Percentiles rank a stretch among this genome's conserved stretches.
These are phyloP conservation scores for Pseudoips prasinana DNA, from an alignment of 2,888 invertebrate genomes.

Conservation along the genomic window DNA sequence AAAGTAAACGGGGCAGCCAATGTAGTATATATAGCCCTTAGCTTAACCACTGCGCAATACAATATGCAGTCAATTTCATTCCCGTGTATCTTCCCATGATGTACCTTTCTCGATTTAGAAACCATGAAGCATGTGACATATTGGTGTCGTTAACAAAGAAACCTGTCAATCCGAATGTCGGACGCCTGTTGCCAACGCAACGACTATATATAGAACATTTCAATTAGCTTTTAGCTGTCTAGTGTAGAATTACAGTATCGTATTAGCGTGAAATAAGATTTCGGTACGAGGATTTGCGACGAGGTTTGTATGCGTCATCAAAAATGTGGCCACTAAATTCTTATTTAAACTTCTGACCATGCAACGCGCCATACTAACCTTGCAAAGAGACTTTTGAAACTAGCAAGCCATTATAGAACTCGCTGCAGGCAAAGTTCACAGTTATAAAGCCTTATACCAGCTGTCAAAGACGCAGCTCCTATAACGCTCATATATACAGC, in stretches of 20 bases:
- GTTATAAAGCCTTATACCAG: slow-evolving; percentile 19
- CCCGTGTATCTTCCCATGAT: slow-evolving; percentile 11
- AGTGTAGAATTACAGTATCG: slow-evolving; percentile 45
- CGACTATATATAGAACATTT: slow-evolving; percentile 52
- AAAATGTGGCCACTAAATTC: background rate
- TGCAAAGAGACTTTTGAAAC: slow-evolving; percentile 19
- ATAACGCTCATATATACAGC: slow-evolving; percentile 28
- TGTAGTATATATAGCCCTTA: too few species aligned
- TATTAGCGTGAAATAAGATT: slow-evolving; percentile 26
- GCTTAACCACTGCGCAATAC: too few species aligned
- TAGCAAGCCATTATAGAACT: slow-evolving; percentile 13
- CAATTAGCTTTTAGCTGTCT: slow-evolving; percentile 62
- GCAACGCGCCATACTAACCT: slow-evolving; percentile 2
- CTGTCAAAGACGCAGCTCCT: slow-evolving; percentile 30
- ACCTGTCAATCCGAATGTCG: slow-evolving; percentile 43
- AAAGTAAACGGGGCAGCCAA: too few species aligned
- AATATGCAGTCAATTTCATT: too few species aligned
- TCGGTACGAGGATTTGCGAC: slow-evolving; percentile 3
- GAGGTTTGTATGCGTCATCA: background rate
- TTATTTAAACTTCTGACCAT: too few species aligned
- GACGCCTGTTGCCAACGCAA: slow-evolving; percentile 38
- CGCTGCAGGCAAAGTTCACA: slow-evolving; percentile 16
- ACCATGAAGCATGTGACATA: slow-evolving; percentile 22
- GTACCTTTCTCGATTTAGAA: slow-evolving; percentile 27
- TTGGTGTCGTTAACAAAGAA: slow-evolving; percentile 48